These are phyloP conservation scores for Cosmia pyralina DNA, from an alignment of 2,888 invertebrate species.

Conservation along the genomic window DNA sequence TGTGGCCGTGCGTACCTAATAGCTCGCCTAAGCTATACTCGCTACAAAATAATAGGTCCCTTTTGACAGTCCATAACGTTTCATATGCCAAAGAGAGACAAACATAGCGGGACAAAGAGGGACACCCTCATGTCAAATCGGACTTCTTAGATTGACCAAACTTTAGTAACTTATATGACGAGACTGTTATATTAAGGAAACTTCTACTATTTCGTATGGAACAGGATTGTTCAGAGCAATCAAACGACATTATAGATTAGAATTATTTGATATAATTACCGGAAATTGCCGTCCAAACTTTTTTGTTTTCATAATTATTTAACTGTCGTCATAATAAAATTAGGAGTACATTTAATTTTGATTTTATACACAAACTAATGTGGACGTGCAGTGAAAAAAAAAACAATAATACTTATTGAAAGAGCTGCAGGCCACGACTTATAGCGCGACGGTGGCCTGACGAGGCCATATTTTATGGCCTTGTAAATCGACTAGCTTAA, in stretches of 20 bases:
- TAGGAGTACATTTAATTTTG: slow-evolving; percentile 64
- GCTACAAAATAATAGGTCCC: too few species aligned
- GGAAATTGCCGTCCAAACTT: slow-evolving; percentile 71
- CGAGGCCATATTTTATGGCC: slow-evolving; percentile 30
- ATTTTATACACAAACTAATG: slow-evolving; percentile 61
- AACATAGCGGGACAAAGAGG: too few species aligned
- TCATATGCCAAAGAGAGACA: too few species aligned
- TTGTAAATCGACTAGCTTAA: slow-evolving; percentile 50
- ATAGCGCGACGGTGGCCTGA: slow-evolving; percentile 23
- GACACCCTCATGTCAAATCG: too few species aligned
- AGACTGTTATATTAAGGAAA: not conserved
- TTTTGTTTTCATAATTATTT: slow-evolving; percentile 62
- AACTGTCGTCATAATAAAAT: slow-evolving; percentile 65
- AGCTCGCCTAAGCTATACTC: too few species aligned
- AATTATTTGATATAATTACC: slow-evolving; percentile 71
- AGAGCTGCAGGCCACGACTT: slow-evolving; percentile 46
- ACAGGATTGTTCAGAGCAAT: slow-evolving; percentile 26
- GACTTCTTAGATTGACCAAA: too few species aligned
- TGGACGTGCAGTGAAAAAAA: slow-evolving; percentile 62
- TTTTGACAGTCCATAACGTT: too few species aligned
- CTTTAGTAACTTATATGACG: too few species aligned
- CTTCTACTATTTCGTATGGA: too few species aligned
- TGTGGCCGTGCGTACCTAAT: too few species aligned
- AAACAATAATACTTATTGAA: slow-evolving; percentile 42
- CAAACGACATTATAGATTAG: slow-evolving; percentile 64